Evolutionary conservation across 2,888 invertebrate genomes (phyloP), one percentile per base, ranked within the genome.

Genomic region (Euproctis similis): DNA sequence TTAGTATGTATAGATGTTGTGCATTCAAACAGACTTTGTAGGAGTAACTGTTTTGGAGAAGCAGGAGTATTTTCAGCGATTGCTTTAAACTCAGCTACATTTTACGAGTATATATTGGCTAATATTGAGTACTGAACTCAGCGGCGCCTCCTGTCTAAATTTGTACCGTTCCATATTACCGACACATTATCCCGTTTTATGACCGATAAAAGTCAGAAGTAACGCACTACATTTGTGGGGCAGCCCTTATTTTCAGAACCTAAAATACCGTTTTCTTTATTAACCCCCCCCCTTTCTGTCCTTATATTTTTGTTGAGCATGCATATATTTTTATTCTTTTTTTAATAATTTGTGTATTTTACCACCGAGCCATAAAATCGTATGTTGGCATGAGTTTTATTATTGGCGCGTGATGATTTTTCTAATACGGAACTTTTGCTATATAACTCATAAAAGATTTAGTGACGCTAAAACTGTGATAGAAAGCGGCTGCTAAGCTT

Each of bases 111-210:
- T 14, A 69, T 67, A 72, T 74, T 65, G 63, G 66, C 59, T 59
- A 64, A 71, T 62, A 74, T 65, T 58, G 59, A 63, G 60, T 46
- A 57, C 56, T 58, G 59, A 53, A 41, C 58, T 54, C 53, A 50
- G 46, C 56, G 61, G 69, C 70, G 66, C 74, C 71, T 65, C 59
- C 46, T 55, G 60, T 74, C 78, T 82, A 82, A 80, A 82, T 82
- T 77, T 77, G 81, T 80, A 75, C 75, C 65, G 73, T 73, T 76
- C 81, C 70, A 65, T 77, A 70, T 73, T 74, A 62, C 74, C 71
- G 58, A 68, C 76, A 76, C 78, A 82, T 82, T 82, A 84, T 80
- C 72, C 77, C 70, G 62, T 68, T 84, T 84, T 82, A 84, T 78
- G 67, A 81, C 72, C 82, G 65, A 84, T 84, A 82, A 82, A 84